phyloP scores from a whole-genome alignment of 2,797 vertebrate species.

The Limnodromus scolopaceus region DNA sequence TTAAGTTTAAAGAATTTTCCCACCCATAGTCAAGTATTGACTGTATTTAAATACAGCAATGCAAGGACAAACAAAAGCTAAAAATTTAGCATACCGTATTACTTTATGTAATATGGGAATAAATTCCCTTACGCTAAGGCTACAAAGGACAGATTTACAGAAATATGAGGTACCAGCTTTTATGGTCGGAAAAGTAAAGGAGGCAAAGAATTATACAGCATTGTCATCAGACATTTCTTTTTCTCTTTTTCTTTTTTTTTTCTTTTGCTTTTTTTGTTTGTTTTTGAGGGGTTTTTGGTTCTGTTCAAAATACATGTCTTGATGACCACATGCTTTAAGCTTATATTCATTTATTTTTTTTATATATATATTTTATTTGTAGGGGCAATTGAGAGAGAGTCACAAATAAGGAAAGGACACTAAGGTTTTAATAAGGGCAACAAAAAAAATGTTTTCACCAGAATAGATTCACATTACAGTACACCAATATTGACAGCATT shows the following conservation, averaged over 20 bases:
- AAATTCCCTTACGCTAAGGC: conserved; percentile 18
- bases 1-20: neutral
- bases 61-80: conserved; percentile 23
- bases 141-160: conserved; percentile 25
- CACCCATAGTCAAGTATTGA: conserved; percentile 22
- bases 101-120: conserved; percentile 32
- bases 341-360: conserved; percentile 56
- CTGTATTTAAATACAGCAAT: conserved; percentile 62
- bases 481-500: conserved; percentile 85
- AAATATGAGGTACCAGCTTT: conserved; percentile 44
- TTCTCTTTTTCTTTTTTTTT: neutral
- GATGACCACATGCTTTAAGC: conserved; percentile 68
- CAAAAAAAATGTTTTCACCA: conserved; percentile 76
- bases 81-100: conserved; percentile 19
- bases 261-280: too few species aligned
- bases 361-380: conserved; percentile 37
- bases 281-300: neutral
- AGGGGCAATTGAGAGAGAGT: conserved; percentile 81
- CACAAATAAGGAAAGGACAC: conserved; percentile 82
- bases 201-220: conserved; percentile 42
- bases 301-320: conserved; percentile 62
- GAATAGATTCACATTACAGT: conserved; percentile 84
- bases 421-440: conserved; percentile 84
- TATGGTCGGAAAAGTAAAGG: conserved; percentile 34
- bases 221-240: conserved; percentile 61